These are phyloP conservation scores for Callipepla squamata DNA, from an alignment of 2,113 vertebrate species.

Conservation along the genomic window DNA sequence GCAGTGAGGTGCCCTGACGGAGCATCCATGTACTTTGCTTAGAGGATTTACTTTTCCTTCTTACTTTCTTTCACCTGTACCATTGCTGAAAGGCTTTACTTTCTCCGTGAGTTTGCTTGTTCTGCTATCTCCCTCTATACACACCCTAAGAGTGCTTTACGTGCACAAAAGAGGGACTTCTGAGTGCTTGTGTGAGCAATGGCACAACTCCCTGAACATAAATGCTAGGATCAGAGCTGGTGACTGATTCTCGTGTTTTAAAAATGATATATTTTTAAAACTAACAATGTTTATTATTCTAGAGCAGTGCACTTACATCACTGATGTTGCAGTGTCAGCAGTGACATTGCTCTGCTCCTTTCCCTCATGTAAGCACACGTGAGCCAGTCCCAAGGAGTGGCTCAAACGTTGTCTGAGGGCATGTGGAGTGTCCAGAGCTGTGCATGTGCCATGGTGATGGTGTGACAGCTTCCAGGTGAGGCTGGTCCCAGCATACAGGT, in stretches of 20 bases:
- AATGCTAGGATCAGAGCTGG: background rate
- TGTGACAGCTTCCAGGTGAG: background rate
- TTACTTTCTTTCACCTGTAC: background rate
- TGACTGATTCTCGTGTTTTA: background rate
- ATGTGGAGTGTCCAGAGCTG: background rate
- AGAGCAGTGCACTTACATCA: background rate
- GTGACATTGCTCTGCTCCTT: background rate
- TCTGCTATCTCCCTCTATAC: background rate
- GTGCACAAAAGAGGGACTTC: accelerated
- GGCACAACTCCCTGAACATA: accelerated
- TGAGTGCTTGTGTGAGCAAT: background rate
- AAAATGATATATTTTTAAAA: background rate
- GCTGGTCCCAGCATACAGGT: background rate
- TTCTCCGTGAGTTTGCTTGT: background rate
- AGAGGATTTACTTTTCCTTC: background rate
- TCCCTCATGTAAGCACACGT: accelerated
- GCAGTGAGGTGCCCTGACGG: background rate
- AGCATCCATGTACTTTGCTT: background rate
- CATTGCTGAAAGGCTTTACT: background rate
- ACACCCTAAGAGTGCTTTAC: accelerated
- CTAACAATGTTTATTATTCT: background rate
- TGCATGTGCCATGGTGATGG: background rate
- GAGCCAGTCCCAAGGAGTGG: background rate
- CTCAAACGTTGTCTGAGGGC: background rate
- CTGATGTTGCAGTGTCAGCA: background rate